Evolutionary conservation across 2,888 invertebrate species (phyloP).

Genomic region (Oligia fasciuncula): DNA sequence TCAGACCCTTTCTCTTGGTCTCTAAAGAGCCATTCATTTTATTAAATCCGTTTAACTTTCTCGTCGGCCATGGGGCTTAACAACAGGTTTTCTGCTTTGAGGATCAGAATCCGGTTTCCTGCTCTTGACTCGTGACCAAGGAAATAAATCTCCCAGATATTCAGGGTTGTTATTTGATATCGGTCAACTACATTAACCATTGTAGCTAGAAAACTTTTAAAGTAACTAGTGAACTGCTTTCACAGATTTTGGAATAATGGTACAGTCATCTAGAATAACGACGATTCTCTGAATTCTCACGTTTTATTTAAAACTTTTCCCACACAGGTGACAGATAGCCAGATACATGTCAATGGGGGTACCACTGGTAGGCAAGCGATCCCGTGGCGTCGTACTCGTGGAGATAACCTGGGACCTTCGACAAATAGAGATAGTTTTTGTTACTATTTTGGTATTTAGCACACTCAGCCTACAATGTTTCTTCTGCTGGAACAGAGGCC

Average conservation of each 20-base stretch:
- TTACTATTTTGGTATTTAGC: constrained; percentile 4
- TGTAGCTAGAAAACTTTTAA: not conserved
- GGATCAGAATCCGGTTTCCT: not conserved
- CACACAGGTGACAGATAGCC: constrained; percentile 33
- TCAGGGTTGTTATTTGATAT: not conserved
- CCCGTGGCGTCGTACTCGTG: constrained; percentile 39
- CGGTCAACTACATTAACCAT: no score
- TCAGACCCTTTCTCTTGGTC: not conserved
- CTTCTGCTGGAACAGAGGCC: not conserved
- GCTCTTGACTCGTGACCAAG: not conserved
- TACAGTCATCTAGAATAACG: constrained; percentile 5
- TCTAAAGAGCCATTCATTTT: not conserved
- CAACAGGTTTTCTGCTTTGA: not conserved
- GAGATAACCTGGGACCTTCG: constrained; percentile 42
- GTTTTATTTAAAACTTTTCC: constrained; percentile 19
- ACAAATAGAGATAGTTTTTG: constrained; percentile 30
- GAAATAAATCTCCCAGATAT: not conserved
- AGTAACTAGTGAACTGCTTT: not conserved
- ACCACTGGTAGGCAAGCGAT: constrained; percentile 45
- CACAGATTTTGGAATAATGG: not conserved
- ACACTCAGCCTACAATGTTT: not conserved
- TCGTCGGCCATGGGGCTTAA: not conserved
- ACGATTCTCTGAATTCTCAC: constrained; percentile 25
- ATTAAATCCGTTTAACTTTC: no score
- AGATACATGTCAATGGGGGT: constrained; percentile 44